phyloP scores from a whole-genome alignment of 2,113 vertebrate genomes.

The Melanerpes formicivorus region DNA sequence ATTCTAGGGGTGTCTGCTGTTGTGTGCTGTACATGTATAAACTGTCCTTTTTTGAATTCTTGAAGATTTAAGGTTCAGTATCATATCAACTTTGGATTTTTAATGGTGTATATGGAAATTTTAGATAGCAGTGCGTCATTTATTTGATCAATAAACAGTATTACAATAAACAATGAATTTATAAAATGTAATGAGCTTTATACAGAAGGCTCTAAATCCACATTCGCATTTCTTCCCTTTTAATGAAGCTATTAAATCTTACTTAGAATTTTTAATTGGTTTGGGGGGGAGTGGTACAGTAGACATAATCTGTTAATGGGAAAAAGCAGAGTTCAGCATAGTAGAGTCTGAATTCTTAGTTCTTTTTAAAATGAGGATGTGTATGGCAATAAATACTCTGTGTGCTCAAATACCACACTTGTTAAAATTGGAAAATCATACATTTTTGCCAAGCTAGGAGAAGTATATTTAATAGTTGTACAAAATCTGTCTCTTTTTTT shows the following conservation, averaged over 20 bases:
- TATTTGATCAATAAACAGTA: constrained; percentile 86
- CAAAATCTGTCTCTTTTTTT: constrained; percentile 66
- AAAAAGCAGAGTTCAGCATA: constrained; percentile 58
- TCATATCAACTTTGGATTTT: constrained; percentile 85
- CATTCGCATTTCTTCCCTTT: constrained; percentile 82
- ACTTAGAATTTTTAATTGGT: constrained; percentile 79
- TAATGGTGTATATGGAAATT: constrained; percentile 87
- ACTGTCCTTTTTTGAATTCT: constrained; percentile 81
- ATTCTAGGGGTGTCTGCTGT: constrained; percentile 81
- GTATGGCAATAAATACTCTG: constrained; percentile 69
- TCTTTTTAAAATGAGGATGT: constrained; percentile 77
- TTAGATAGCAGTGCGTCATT: constrained; percentile 82
- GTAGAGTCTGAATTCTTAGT: constrained; percentile 73
- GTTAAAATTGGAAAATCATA: constrained; percentile 70
- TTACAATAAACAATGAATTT: constrained; percentile 80
- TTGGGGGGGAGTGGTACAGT: constrained; percentile 60
- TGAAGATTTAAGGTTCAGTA: constrained; percentile 82
- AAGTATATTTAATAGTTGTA: constrained; percentile 75
- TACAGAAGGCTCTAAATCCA: constrained; percentile 77
- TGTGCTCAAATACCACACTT: constrained; percentile 71
- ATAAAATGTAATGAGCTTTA: constrained; percentile 83
- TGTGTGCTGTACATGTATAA: constrained; percentile 82
- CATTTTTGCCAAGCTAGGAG: constrained; percentile 70
- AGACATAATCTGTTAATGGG: constrained; percentile 60
- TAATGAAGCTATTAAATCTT: constrained; percentile 77